Evolutionary conservation across 2,888 invertebrate genomes (phyloP).

Genomic region (Dimorphilus gyrociliatus): DNA sequence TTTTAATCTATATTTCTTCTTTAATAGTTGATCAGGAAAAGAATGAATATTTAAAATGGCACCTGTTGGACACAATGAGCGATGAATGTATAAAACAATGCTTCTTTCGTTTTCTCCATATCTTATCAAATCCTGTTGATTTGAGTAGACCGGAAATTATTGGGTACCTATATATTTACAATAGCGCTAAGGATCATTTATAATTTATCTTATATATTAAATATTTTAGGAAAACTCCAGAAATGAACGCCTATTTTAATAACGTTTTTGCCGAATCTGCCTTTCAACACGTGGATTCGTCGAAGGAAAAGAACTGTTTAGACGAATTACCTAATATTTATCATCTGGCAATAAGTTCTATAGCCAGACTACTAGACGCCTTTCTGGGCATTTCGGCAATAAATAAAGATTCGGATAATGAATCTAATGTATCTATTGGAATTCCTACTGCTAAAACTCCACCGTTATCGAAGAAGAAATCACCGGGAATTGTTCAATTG

Average conservation of each 20-base stretch:
- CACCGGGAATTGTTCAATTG: too few species aligned
- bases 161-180: too few species aligned
- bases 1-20: neutral
- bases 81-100: conserved; percentile 74
- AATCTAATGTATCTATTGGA: too few species aligned
- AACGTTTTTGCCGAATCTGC: too few species aligned
- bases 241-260: too few species aligned
- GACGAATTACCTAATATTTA: conserved; percentile 62
- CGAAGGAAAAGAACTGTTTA: conserved; percentile 52
- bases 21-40: neutral
- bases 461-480: too few species aligned
- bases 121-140: conserved; percentile 83
- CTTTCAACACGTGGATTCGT: too few species aligned
- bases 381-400: conserved; percentile 60
- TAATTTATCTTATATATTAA: too few species aligned
- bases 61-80: conserved; percentile 62
- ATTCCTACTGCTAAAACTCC: too few species aligned
- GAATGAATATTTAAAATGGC: conserved; percentile 1
- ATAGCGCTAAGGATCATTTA: too few species aligned
- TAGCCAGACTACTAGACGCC: conserved; percentile 82
- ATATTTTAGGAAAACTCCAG: too few species aligned
- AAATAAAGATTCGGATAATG: neutral
- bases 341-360: conserved; percentile 76
- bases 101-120: conserved; percentile 86
- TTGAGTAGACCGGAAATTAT: conserved; percentile 43